Conservation (phyloP, 2,797 vertebrate genomes). For the Characodon lateralis region DNA sequence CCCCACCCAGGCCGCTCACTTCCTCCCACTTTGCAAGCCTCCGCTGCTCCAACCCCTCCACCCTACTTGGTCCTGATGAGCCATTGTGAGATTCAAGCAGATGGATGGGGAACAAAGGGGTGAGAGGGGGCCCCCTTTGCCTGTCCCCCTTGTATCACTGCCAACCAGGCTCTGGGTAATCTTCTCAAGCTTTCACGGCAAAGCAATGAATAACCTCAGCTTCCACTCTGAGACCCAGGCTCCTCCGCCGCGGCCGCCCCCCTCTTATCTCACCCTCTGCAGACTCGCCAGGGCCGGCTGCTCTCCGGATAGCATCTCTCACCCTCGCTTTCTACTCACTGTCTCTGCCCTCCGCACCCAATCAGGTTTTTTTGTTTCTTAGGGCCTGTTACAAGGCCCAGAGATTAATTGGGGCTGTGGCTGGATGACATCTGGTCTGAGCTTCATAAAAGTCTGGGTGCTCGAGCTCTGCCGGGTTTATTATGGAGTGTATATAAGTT, state of each 20-base stretch:
- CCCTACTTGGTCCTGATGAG: conserved; percentile 79
- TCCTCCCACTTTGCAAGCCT: conserved; percentile 66
- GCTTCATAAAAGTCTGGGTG: conserved; percentile 79
- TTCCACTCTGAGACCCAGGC: conserved; percentile 74
- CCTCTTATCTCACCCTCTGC: conserved; percentile 82
- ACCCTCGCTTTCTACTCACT: conserved; percentile 79
- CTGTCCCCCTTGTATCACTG: conserved; percentile 83
- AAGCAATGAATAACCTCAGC: conserved; percentile 84
- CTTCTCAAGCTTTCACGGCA: conserved; percentile 81
- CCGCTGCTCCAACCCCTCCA: conserved; percentile 71
- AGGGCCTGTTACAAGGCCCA: conserved; percentile 78
- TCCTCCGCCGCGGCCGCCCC: conserved; percentile 51
- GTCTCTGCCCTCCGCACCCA: conserved; percentile 74
- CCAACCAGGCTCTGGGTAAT: conserved; percentile 84
- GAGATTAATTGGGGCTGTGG: conserved; percentile 90
- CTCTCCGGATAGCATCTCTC: conserved; percentile 85
- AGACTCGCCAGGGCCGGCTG: conserved; percentile 85
- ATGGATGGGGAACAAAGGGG: conserved; percentile 89
- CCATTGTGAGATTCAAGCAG: conserved; percentile 90
- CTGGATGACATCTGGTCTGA: conserved; percentile 84
- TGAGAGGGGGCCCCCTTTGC: conserved; percentile 74
- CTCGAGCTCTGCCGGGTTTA: conserved; percentile 80
- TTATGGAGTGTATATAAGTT: conserved; percentile 94
- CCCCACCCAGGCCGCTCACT: conserved; percentile 61
- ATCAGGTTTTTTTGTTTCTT: conserved; percentile 74